phyloP scores from a whole-genome alignment of 92 coral and sea anemone genomes.

The Muricea muricata region DNA sequence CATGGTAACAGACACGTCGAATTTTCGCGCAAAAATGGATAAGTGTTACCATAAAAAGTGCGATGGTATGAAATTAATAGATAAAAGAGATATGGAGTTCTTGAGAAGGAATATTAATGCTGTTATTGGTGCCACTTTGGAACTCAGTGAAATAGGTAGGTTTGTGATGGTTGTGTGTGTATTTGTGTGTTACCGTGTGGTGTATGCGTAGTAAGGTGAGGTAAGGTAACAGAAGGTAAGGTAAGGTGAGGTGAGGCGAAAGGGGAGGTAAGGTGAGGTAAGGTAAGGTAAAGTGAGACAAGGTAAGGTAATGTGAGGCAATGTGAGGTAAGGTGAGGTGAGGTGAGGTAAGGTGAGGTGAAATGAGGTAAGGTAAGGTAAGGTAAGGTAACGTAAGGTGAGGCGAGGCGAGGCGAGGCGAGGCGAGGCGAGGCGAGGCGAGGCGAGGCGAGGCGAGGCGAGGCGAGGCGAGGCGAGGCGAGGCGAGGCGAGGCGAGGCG shows the following conservation, averaged over 20 bases:
- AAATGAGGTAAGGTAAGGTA: neutral
- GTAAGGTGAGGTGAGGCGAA: neutral
- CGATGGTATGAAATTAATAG: constrained; percentile 56
- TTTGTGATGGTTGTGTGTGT: too few species aligned
- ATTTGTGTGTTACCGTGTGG: too few species aligned
- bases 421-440: neutral
- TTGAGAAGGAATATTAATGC: constrained; percentile 63
- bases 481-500: neutral
- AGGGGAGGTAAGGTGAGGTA: neutral
- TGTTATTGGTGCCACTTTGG: constrained; percentile 45
- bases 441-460: constrained; percentile 18
- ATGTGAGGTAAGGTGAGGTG: constrained; percentile 5
- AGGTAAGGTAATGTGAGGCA: constrained; percentile 3
- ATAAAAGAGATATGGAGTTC: constrained; percentile 52
- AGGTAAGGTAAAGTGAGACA: neutral
- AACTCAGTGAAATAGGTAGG: constrained; percentile 19
- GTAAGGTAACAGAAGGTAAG: neutral
- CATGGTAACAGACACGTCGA: constrained; percentile 72
- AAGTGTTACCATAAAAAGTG: constrained; percentile 69
- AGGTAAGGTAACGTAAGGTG: neutral
- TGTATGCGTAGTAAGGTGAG: constrained; percentile 10
- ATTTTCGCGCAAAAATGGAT: constrained; percentile 65
- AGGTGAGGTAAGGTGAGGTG: constrained; percentile 15
- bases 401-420: neutral
- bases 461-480: constrained; percentile 1